These are phyloP conservation scores for Uloborus plumipes DNA, from an alignment of 2,888 invertebrate genomes.

Conservation along the genomic window DNA sequence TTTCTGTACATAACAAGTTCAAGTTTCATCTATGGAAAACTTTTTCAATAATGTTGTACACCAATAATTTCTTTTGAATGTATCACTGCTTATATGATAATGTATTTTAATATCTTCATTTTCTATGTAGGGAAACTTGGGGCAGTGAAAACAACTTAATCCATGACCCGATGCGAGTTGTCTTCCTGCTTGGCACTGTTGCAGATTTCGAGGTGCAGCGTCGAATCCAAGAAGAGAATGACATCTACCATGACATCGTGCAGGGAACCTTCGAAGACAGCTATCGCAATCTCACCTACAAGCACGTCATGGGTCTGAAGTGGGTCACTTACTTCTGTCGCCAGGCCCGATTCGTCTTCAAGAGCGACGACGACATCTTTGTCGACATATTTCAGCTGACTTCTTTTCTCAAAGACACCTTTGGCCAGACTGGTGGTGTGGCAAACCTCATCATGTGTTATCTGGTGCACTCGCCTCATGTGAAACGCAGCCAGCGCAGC, in stretches of 20 bases:
- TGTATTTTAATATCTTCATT: not conserved
- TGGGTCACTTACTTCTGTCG: slow-evolving; percentile 72
- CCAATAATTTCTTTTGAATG: too few relatives aligned
- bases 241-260: slow-evolving; percentile 66
- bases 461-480: slow-evolving; percentile 65
- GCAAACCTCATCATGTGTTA: slow-evolving; percentile 67
- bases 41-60: too few relatives aligned
- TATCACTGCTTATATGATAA: not conserved
- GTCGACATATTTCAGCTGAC: slow-evolving; percentile 71
- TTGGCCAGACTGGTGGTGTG: slow-evolving; percentile 46
- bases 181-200: slow-evolving; percentile 67
- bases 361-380: slow-evolving; percentile 73
- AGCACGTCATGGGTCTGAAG: slow-evolving; percentile 72
- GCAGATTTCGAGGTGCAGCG: slow-evolving; percentile 45
- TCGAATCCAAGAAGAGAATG: slow-evolving; percentile 64
- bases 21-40: too few relatives aligned
- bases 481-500: slow-evolving; percentile 70
- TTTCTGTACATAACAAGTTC: too few relatives aligned
- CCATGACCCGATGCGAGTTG: slow-evolving; percentile 56
- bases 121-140: slow-evolving; percentile 56
- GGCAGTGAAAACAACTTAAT: slow-evolving; percentile 62
- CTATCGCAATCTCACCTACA: slow-evolving; percentile 73
- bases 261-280: slow-evolving; percentile 71
- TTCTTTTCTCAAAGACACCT: slow-evolving; percentile 65
- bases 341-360: slow-evolving; percentile 71